Evolutionary conservation across 1,140 invertebrate species (phyloP).

Genomic region (Leptestheria dahalacensis): DNA sequence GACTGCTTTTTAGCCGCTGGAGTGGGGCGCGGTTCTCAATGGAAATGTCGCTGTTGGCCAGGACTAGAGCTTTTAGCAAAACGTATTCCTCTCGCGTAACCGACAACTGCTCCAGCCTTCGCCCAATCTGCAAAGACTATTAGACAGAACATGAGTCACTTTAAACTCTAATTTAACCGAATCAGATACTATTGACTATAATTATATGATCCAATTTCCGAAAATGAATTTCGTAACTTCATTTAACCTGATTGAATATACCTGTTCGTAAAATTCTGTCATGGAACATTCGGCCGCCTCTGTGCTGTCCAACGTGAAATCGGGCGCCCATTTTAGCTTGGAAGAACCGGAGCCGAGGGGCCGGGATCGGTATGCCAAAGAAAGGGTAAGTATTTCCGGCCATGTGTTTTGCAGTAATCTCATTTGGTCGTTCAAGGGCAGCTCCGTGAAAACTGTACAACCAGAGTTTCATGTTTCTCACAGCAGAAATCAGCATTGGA

Average conservation of each 20-base stretch:
- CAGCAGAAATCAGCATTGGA: too few species aligned
- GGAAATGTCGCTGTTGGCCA: conserved; percentile 81
- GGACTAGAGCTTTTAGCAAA: conserved; percentile 75
- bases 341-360: conserved; percentile 30
- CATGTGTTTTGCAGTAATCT: conserved; percentile 85
- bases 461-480: too few species aligned
- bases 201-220: too few species aligned
- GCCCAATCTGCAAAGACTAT: conserved; percentile 67
- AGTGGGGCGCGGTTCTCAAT: conserved; percentile 70
- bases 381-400: conserved; percentile 89
- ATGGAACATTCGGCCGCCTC: conserved; percentile 65
- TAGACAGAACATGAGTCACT: background rate
- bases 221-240: background rate
- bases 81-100: conserved; percentile 82
- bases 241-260: conserved; percentile 24
- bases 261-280: conserved; percentile 63
- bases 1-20: conserved; percentile 69
- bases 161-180: too few species aligned
- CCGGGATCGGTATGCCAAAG: conserved; percentile 73
- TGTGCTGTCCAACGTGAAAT: conserved; percentile 57
- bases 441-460: conserved; percentile 71
- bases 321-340: conserved; percentile 26
- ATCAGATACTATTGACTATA: too few species aligned
- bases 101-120: conserved; percentile 63
- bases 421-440: conserved; percentile 91